These are phyloP conservation scores for Ophiothrix spiculata DNA, from an alignment of 35 echinoderm and acorn worm genomes.

Conservation along the genomic window DNA sequence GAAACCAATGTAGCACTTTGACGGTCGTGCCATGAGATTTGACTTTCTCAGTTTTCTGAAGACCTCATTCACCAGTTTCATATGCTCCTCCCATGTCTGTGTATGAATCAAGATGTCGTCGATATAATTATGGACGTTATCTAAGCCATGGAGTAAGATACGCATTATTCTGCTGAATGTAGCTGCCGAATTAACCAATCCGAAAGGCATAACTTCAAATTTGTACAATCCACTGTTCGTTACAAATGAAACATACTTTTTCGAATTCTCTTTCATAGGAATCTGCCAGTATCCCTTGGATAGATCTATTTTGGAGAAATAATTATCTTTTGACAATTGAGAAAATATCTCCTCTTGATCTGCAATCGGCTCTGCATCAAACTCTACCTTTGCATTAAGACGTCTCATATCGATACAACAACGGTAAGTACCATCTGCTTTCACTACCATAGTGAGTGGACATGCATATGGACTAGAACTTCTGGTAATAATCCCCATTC, in stretches of 20 bases:
- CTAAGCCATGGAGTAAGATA: slow-evolving; percentile 27
- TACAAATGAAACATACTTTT: slow-evolving; percentile 41
- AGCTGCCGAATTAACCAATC: slow-evolving; percentile 58
- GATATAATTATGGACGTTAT: slow-evolving; percentile 15
- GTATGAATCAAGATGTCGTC: slow-evolving; percentile 2
- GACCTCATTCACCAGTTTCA: neutral
- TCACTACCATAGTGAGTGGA: neutral
- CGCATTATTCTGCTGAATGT: slow-evolving; percentile 59
- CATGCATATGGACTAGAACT: neutral
- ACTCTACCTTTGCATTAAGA: neutral
- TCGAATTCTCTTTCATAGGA: slow-evolving; percentile 9
- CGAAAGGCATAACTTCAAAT: slow-evolving; percentile 57
- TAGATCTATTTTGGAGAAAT: too few relatives aligned
- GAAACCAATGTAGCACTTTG: slow-evolving; percentile 40
- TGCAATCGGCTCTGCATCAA: slow-evolving; percentile 54
- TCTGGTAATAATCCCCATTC: neutral
- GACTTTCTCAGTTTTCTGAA: slow-evolving; percentile 2
- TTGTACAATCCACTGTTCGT: slow-evolving; percentile 56
- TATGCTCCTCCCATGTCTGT: neutral
- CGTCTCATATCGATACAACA: neutral
- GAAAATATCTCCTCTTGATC: slow-evolving; percentile 62
- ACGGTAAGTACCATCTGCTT: neutral
- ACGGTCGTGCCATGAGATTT: slow-evolving; percentile 28
- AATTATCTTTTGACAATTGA: slow-evolving; percentile 29
- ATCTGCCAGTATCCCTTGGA: slow-evolving; percentile 82